Evolutionary conservation across 2,113 vertebrate species (phyloP), one percentile per base, ranked within the genome.

Genomic region (Ameiurus melas): DNA sequence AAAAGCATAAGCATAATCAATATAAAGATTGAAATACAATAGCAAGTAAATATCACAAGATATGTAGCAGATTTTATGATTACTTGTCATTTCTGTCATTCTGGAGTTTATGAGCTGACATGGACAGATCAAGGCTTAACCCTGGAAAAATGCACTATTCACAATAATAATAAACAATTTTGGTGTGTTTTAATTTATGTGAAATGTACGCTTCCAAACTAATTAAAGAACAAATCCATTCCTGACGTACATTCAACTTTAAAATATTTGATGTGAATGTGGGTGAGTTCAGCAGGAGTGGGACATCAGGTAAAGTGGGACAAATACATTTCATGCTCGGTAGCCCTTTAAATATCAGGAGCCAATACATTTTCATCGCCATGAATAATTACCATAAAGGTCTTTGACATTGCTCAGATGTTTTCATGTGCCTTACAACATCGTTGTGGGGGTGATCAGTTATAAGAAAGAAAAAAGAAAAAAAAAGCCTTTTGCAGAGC

Each of bases 1-100:
- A 39, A 19, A 85, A 58, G n/a, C 36, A 77, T 43, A 86, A 47
- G 30, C 66, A 33, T 22, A 2, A 75, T 27, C 68, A 66, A 36
- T 33, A 86, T 78, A 78, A 51, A 80, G 4, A 66, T 25, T 22
- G 7, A 53, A 66, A 80, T 66, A 78, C 9, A 80, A 78, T 30
- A 22, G 39, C 17, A 86, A 68, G 62, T 14, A 19, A 58, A 73
- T 30, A 43, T 83, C 64, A 82, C 33, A 73, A 36, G 66, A 71
- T 66, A 78, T 58, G 22, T 78, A 78, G n/a, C 81, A 62, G 60
- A 58, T n/a, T 66, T 58, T 33, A 90, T 75, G 77, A 20, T 51
- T 14, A 84, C 73, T n/a, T 14, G 70, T 73, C 19, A 53, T 70
- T 53, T 55, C 14, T 68, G n/a, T 62, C 66, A 53, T 70, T n/a